Evolutionary conservation across 2,888 invertebrate genomes (phyloP).

Genomic region (Drosophila peninsularis): DNA sequence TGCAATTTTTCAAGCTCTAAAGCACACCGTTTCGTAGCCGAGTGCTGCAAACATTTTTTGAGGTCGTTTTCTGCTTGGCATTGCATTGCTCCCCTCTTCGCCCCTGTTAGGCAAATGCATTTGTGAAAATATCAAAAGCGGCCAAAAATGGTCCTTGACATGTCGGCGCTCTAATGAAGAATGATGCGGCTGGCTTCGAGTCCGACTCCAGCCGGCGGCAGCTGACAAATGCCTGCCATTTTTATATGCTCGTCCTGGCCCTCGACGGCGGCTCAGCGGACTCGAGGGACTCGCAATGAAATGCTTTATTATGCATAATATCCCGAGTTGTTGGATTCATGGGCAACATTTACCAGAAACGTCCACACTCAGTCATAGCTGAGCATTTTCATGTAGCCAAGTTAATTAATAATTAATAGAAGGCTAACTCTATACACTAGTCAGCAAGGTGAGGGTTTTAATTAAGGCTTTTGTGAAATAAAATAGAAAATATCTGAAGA

Average conservation of each 20-base stretch:
- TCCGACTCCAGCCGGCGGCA: slow-evolving; percentile 9
- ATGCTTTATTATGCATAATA: slow-evolving; percentile 52
- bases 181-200: slow-evolving; percentile 51
- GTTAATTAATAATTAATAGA: neutral
- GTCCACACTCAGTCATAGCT: slow-evolving; percentile 5
- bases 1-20: slow-evolving; percentile 72
- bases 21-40: slow-evolving; percentile 36
- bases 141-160: slow-evolving; percentile 62
- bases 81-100: slow-evolving; percentile 17
- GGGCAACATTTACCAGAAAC: slow-evolving; percentile 18
- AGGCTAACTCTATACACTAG: neutral
- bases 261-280: slow-evolving; percentile 17
- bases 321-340: slow-evolving; percentile 33
- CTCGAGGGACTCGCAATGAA: slow-evolving; percentile 61
- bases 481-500: too few species aligned
- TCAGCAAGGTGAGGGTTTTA: neutral
- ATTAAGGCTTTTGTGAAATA: too few species aligned
- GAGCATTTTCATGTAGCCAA: neutral
- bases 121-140: slow-evolving; percentile 47
- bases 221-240: slow-evolving; percentile 46
- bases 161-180: slow-evolving; percentile 71
- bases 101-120: slow-evolving; percentile 58
- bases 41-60: slow-evolving; percentile 13
- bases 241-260: slow-evolving; percentile 14
- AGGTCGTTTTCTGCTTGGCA: slow-evolving; percentile 18